These are phyloP conservation scores for Elmis aenea DNA, from an alignment of 2,888 invertebrate species.

Conservation along the genomic window DNA sequence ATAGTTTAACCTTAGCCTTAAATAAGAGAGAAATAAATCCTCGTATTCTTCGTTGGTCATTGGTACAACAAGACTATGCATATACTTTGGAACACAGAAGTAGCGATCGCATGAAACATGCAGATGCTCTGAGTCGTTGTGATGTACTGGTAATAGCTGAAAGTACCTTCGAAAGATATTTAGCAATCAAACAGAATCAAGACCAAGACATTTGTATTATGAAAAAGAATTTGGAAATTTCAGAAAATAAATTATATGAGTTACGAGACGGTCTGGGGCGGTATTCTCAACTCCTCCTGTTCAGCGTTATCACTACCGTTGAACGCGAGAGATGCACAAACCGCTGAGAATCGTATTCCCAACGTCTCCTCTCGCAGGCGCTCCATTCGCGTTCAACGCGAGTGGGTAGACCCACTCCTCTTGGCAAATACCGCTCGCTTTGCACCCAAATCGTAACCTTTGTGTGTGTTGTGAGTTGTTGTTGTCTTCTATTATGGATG, in stretches of 20 bases:
- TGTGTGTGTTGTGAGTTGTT: too few relatives aligned
- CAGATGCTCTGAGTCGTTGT: conserved; percentile 30
- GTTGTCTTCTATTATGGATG: too few relatives aligned
- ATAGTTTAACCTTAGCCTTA: conserved; percentile 25
- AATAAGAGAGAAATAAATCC: conserved; percentile 31
- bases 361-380: too few relatives aligned
- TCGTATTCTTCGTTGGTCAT: conserved; percentile 17
- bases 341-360: too few relatives aligned
- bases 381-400: too few relatives aligned
- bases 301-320: too few relatives aligned
- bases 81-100: conserved; percentile 11
- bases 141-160: conserved; percentile 24
- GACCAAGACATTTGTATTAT: conserved; percentile 24
- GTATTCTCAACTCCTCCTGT: too few relatives aligned
- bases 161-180: conserved; percentile 24
- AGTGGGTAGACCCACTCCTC: too few relatives aligned
- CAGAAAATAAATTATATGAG: conserved; percentile 13
- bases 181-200: conserved; percentile 19
- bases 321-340: too few relatives aligned
- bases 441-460: too few relatives aligned
- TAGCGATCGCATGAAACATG: conserved; percentile 27
- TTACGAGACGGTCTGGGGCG: conserved; percentile 8
- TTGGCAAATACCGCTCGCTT: too few relatives aligned
- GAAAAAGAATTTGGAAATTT: conserved; percentile 17
- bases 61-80: conserved; percentile 7